These are phyloP conservation scores for Forbesichthys papilliferus DNA, from an alignment of 2,113 vertebrate species.

Conservation along the genomic window DNA sequence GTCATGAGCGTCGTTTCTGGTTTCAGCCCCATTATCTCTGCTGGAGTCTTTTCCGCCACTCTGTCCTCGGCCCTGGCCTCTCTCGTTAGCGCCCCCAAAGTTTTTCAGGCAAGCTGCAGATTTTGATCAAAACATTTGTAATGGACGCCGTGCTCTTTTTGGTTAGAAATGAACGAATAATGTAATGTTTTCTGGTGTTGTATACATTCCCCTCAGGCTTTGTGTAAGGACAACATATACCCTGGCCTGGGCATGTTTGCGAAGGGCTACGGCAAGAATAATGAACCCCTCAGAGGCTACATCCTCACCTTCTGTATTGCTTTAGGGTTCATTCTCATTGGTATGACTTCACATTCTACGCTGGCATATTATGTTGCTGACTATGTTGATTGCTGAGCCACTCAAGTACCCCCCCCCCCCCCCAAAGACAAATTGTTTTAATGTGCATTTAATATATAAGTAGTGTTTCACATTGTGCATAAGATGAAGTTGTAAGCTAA, in stretches of 20 bases:
- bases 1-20: slow-evolving; percentile 95
- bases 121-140: background rate
- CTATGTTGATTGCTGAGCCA: too few relatives aligned
- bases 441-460: too few relatives aligned
- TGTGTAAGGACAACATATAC: slow-evolving; percentile 98
- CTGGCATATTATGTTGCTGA: too few relatives aligned
- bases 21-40: slow-evolving; percentile 93
- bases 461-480: background rate
- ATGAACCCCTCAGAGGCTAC: slow-evolving; percentile 95
- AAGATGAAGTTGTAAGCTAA: background rate
- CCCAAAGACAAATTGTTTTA: too few relatives aligned
- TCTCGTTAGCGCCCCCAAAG: slow-evolving; percentile 96
- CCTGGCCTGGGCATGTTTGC: slow-evolving; percentile 91
- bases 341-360: slow-evolving; percentile 69
- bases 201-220: slow-evolving; percentile 75
- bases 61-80: slow-evolving; percentile 97
- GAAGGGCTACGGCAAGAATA: slow-evolving; percentile 98
- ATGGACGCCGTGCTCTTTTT: background rate
- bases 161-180: background rate
- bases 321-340: slow-evolving; percentile 96
- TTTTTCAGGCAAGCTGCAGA: slow-evolving; percentile 87
- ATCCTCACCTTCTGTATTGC: slow-evolving; percentile 93
- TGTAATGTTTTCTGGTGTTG: background rate
- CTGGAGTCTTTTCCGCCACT: slow-evolving; percentile 97
- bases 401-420: too few relatives aligned